Evolutionary conservation across 2,113 vertebrate genomes (phyloP).

Genomic region (Otis tarda): DNA sequence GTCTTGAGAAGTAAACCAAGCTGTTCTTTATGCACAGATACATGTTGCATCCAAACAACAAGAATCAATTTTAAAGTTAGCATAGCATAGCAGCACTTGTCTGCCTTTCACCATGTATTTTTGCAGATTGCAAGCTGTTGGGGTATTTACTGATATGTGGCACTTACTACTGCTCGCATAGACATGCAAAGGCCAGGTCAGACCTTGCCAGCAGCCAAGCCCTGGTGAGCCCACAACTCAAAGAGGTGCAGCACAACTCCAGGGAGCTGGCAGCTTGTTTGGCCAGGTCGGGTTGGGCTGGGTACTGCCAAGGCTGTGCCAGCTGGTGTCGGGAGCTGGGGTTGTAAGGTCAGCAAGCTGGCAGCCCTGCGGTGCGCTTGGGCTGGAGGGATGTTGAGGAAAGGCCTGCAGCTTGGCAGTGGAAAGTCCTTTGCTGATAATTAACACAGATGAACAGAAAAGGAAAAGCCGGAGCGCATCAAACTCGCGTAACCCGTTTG

Average conservation of each 20-base stretch:
- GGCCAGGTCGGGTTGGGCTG: background rate
- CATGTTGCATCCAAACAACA: background rate
- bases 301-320: background rate
- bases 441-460: background rate
- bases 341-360: rapidly evolving
- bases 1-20: background rate
- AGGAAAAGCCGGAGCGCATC: background rate
- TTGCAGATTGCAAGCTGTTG: background rate
- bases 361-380: rapidly evolving
- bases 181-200: background rate
- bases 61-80: background rate
- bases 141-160: rapidly evolving
- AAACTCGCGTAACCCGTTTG: background rate
- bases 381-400: background rate
- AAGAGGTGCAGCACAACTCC: background rate
- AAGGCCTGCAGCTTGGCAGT: background rate
- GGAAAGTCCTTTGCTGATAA: background rate
- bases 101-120: background rate
- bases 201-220: background rate
- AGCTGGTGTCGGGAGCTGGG: rapidly evolving
- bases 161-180: rapidly evolving
- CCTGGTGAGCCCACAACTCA: background rate
- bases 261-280: background rate
- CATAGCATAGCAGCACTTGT: background rate
- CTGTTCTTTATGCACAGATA: background rate